Evolutionary conservation across 2,888 invertebrate species (phyloP).

Genomic region (Allolobophora icterica): DNA sequence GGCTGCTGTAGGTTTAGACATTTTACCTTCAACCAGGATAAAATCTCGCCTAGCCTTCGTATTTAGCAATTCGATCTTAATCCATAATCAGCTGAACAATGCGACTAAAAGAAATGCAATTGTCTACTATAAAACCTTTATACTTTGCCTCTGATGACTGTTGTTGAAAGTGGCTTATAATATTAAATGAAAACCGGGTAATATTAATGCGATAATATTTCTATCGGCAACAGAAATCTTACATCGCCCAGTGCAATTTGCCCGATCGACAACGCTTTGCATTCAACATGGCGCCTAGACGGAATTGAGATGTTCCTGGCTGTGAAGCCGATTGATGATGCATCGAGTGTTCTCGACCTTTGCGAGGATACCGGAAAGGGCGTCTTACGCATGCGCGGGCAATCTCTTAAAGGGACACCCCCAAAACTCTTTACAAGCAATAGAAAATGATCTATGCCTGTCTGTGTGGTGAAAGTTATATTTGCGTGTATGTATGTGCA

Average conservation of each 20-base stretch:
- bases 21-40: too few species aligned
- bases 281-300: constrained; percentile 21
- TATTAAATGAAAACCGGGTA: not conserved
- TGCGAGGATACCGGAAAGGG: not conserved
- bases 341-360: not conserved
- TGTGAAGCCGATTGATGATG: constrained; percentile 1
- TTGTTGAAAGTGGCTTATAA: too few species aligned
- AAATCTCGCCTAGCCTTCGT: too few species aligned
- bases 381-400: not conserved
- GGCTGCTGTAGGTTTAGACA: too few species aligned
- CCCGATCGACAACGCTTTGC: not conserved
- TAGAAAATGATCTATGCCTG: not conserved
- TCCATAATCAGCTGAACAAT: too few species aligned
- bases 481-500: not conserved
- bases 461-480: not conserved
- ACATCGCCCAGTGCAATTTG: not conserved
- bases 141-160: too few species aligned
- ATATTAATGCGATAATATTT: not conserved
- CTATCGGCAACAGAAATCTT: not conserved
- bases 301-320: constrained; percentile 15
- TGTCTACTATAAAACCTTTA: too few species aligned
- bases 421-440: constrained; percentile 11
- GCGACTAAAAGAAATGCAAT: too few species aligned
- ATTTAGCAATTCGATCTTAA: too few species aligned
- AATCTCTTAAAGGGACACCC: not conserved